Conservation (phyloP, 2,113 vertebrate species). For the Cygnus atratus region DNA sequence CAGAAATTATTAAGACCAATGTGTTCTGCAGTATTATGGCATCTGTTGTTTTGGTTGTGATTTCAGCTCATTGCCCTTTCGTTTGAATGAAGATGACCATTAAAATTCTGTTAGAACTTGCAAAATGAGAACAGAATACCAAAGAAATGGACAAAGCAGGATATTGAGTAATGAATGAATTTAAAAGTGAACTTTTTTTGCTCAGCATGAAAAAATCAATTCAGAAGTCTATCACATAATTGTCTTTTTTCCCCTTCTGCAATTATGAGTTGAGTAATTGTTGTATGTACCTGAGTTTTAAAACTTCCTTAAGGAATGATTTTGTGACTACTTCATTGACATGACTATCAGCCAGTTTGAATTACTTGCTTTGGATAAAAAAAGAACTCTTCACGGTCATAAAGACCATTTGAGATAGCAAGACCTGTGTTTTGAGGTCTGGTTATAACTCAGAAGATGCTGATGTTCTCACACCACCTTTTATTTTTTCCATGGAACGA, state of each 20-base stretch:
- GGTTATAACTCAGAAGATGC: background rate
- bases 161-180: background rate
- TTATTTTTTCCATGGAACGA: conserved; percentile 9
- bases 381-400: background rate
- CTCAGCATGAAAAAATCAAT: background rate
- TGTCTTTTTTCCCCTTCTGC: background rate
- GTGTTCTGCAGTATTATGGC: conserved; percentile 47
- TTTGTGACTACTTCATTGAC: background rate
- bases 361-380: background rate
- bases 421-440: background rate
- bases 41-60: conserved; percentile 48
- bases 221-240: background rate
- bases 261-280: background rate
- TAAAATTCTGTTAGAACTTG: conserved; percentile 46
- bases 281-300: background rate
- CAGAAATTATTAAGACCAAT: background rate
- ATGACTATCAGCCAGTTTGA: background rate
- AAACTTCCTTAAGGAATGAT: background rate
- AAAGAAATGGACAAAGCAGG: conserved; percentile 57
- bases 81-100: conserved; percentile 41
- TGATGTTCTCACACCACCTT: background rate
- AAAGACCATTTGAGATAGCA: background rate
- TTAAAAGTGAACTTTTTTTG: conserved; percentile 51
- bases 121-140: conserved; percentile 62
- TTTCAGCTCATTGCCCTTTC: conserved; percentile 37